Evolutionary conservation across 2,888 invertebrate genomes (phyloP).

Genomic region (Eucera pruinosa): DNA sequence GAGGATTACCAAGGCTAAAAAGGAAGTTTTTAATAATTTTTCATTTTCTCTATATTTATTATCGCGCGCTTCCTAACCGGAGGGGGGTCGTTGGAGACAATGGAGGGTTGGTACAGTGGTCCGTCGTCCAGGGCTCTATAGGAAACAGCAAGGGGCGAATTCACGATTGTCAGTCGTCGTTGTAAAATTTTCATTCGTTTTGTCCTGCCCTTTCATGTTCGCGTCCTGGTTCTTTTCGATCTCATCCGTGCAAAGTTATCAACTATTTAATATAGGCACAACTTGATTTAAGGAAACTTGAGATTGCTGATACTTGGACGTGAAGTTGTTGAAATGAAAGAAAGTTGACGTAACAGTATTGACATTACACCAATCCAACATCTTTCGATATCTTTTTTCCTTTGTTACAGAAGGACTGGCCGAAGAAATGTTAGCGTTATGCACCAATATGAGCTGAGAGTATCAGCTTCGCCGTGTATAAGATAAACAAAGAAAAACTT

Average conservation of each 20-base stretch:
- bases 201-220: constrained; percentile 53
- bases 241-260: constrained; percentile 43
- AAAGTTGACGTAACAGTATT: too few species aligned
- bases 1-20: constrained; percentile 84
- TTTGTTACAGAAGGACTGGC: too few species aligned
- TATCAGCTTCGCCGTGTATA: too few species aligned
- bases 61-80: constrained; percentile 83
- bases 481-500: too few species aligned
- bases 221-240: constrained; percentile 57
- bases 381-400: too few species aligned
- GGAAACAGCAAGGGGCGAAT: constrained; percentile 66
- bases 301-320: not conserved
- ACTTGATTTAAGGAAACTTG: constrained; percentile 20
- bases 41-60: constrained; percentile 85
- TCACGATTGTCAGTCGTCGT: constrained; percentile 75
- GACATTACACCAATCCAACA: too few species aligned
- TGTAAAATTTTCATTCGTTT: constrained; percentile 80
- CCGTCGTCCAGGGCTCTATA: constrained; percentile 61
- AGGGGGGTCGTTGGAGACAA: constrained; percentile 79
- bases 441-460: too few species aligned
- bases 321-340: too few species aligned
- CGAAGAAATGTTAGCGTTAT: too few species aligned
- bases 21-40: constrained; percentile 85
- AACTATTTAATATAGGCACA: constrained; percentile 10
- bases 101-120: constrained; percentile 73